Conservation (phyloP, 1,140 invertebrate genomes). For the Andrena cerasifolii region DNA sequence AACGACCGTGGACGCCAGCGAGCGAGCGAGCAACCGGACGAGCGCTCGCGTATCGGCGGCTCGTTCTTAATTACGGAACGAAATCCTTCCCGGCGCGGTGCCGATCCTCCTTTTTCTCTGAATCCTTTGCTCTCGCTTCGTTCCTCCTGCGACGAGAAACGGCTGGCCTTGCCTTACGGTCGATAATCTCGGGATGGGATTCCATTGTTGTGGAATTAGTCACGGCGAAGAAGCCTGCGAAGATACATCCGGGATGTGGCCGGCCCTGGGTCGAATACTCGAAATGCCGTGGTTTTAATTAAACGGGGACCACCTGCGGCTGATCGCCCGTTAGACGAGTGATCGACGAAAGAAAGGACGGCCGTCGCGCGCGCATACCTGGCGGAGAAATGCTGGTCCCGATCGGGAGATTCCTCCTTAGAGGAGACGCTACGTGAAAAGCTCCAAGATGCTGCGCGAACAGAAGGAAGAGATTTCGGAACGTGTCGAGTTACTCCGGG, state of each 20-base stretch:
- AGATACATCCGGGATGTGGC: slow-evolving; percentile 31
- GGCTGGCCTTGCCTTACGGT: slow-evolving; percentile 30
- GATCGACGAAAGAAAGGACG: neutral
- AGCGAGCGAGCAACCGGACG: neutral
- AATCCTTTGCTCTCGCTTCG: neutral
- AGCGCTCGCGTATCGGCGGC: slow-evolving; percentile 2
- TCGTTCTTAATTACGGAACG: slow-evolving; percentile 45
- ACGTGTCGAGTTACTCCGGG: too few relatives aligned
- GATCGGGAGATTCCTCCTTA: neutral
- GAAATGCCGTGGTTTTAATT: slow-evolving; percentile 30
- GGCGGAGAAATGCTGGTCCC: neutral
- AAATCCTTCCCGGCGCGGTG: slow-evolving; percentile 20
- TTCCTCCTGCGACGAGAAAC: slow-evolving; percentile 4
- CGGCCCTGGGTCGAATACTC: slow-evolving; percentile 4
- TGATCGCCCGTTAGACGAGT: neutral
- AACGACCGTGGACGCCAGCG: too few relatives aligned
- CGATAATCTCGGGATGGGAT: slow-evolving; percentile 47
- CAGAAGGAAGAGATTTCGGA: neutral
- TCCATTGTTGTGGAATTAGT: slow-evolving; percentile 54
- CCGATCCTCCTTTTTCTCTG: slow-evolving; percentile 27
- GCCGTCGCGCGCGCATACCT: neutral
- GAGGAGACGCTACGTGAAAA: neutral
- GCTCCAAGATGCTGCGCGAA: neutral
- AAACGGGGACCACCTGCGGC: neutral
- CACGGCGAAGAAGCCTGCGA: slow-evolving; percentile 11